Percentiles rank a stretch among this genome's conserved stretches.
Evolutionary conservation across 1,140 invertebrate genomes (phyloP).

Genomic region (Teleopsis dalmanni): DNA sequence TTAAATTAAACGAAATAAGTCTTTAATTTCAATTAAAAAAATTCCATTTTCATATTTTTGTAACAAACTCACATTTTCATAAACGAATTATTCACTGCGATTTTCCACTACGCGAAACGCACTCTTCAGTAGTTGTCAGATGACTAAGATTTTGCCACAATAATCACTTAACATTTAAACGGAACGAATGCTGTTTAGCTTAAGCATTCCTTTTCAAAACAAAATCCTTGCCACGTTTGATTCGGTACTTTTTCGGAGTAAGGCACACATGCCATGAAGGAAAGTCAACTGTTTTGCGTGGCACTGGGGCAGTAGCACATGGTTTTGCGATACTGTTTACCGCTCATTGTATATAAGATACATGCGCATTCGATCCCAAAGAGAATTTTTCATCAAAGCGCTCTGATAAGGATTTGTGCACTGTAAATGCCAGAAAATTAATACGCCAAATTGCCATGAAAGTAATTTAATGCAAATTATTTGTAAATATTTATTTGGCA

Average conservation of each 20-base stretch:
- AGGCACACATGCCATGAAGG: background rate
- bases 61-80: no score
- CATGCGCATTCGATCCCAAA: background rate
- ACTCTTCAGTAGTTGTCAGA: background rate
- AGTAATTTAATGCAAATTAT: constrained; percentile 8
- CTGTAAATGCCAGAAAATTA: constrained; percentile 2
- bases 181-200: background rate
- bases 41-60: no score
- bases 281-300: background rate
- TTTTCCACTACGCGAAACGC: background rate
- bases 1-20: no score
- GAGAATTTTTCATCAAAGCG: background rate
- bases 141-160: background rate
- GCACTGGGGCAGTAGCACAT: constrained; percentile 5
- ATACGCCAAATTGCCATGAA: constrained; percentile 5
- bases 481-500: constrained; percentile 6
- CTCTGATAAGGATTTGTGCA: background rate
- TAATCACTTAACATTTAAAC: background rate
- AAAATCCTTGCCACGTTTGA: background rate
- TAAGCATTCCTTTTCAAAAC: background rate
- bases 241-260: background rate
- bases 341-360: background rate
- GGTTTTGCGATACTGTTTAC: background rate
- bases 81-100: no score
- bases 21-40: no score